phyloP scores from a whole-genome alignment of 2,888 invertebrate species.

The Tupiocoris notatus region DNA sequence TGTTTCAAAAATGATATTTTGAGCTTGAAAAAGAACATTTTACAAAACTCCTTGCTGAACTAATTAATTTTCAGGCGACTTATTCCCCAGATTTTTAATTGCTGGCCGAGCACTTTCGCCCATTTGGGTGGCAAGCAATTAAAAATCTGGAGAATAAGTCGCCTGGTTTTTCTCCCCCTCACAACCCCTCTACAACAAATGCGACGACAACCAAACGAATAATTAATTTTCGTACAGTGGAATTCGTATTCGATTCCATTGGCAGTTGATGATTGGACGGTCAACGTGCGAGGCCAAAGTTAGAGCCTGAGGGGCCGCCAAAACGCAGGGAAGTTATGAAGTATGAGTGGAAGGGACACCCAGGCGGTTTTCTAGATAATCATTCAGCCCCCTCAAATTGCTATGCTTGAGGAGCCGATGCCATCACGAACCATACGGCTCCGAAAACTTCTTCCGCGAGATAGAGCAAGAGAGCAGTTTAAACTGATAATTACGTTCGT shows the following conservation, averaged over 20 bases:
- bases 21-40: too few species aligned
- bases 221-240: background rate
- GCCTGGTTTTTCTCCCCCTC: too few species aligned
- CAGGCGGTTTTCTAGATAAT: constrained; percentile 7
- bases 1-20: too few species aligned
- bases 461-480: background rate
- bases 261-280: background rate
- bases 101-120: too few species aligned
- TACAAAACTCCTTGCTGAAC: too few species aligned
- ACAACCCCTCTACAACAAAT: too few species aligned
- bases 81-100: too few species aligned
- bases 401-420: constrained; percentile 28
- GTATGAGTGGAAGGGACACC: background rate
- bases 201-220: too few species aligned
- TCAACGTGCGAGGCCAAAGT: background rate
- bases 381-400: constrained; percentile 25
- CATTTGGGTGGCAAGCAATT: too few species aligned
- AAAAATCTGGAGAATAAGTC: too few species aligned
- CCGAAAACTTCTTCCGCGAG: background rate
- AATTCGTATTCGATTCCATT: background rate
- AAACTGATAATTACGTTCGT: constrained; percentile 39
- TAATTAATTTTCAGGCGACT: too few species aligned
- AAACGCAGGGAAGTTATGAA: background rate
- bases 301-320: background rate
- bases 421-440: constrained; percentile 37